Conservation (phyloP, 2,797 vertebrate genomes). For the Alectoris magna region DNA sequence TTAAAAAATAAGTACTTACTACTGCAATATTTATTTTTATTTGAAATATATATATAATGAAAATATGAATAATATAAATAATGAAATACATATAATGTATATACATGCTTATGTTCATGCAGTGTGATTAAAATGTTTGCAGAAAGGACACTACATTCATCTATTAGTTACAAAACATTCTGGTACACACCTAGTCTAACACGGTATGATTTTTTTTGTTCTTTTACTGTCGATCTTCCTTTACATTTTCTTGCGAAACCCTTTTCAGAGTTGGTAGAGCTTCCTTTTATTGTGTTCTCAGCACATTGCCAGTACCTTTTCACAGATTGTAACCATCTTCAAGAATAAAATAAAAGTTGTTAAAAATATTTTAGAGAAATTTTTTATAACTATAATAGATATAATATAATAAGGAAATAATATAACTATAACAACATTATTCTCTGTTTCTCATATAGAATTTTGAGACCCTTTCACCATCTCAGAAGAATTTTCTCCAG, state of each 20-base stretch:
- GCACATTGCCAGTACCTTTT: slow-evolving; percentile 63
- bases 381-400: background rate
- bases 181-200: slow-evolving; percentile 63
- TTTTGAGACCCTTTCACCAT: background rate
- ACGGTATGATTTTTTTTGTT: slow-evolving; percentile 14
- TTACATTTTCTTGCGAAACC: background rate
- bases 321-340: slow-evolving; percentile 55
- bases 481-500: background rate
- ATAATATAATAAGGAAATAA: background rate
- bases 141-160: background rate
- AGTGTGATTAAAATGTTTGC: background rate
- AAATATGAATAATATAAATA: no score
- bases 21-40: background rate
- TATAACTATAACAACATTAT: background rate
- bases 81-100: background rate
- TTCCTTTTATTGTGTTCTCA: background rate
- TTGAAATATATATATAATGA: background rate
- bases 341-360: background rate
- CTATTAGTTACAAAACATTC: background rate
- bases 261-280: background rate
- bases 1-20: background rate
- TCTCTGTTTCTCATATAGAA: background rate
- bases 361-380: background rate
- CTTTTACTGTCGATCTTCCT: background rate
- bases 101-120: background rate